Percentiles rank a stretch among this genome's conserved stretches.
These are phyloP conservation scores for Marmota flaviventris DNA, from an alignment of 2,113 vertebrate species.

Conservation along the genomic window DNA sequence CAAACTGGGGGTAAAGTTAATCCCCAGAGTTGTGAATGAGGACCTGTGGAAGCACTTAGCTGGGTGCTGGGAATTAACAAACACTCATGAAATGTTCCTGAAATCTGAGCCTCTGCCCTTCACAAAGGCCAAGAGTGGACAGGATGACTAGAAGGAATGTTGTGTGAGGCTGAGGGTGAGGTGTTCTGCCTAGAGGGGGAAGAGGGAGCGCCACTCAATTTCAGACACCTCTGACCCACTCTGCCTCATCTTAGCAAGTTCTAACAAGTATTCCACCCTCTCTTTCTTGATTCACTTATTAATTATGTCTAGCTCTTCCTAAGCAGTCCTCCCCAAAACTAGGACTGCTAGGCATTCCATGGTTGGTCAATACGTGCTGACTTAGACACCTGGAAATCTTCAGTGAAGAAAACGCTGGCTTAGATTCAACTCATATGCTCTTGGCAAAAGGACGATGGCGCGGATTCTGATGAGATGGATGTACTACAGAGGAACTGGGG, in stretches of 20 bases:
- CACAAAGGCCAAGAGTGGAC: neutral
- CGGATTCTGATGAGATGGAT: neutral
- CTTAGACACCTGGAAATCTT: neutral
- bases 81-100: neutral
- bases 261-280: too few relatives aligned
- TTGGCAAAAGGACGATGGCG: neutral
- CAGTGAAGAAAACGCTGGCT: neutral
- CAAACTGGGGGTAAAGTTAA: neutral
- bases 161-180: too few relatives aligned
- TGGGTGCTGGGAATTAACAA: neutral
- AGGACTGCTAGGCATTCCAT: neutral
- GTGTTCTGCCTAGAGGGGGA: neutral
- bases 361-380: neutral
- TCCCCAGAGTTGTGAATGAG: neutral
- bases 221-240: neutral
- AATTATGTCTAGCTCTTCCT: constrained; percentile 20
- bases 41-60: neutral
- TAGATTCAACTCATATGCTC: neutral
- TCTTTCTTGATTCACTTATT: neutral
- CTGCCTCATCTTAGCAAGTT: neutral
- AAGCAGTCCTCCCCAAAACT: neutral
- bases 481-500: neutral
- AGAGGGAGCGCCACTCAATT: neutral
- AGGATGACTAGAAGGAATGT: neutral
- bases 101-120: neutral